Evolutionary conservation across 2,113 vertebrate species (phyloP), one percentile per base, ranked within the genome.

Genomic region (Entelurus aequoreus): DNA sequence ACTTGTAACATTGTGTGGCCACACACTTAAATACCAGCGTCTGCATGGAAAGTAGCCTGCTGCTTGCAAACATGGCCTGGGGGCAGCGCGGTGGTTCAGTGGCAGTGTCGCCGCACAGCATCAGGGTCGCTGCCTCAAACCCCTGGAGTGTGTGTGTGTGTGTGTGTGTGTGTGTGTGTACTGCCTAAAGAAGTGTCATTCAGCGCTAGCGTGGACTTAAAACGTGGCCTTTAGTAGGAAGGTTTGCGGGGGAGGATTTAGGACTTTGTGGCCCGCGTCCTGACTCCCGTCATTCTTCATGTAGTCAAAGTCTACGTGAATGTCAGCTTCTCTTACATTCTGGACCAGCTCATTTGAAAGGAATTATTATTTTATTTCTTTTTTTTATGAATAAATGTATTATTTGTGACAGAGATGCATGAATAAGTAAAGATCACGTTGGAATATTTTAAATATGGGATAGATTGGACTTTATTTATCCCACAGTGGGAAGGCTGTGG

Each of bases 11-110:
- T 28, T 54, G 60, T 1, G 12, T 16, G 54, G 61, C 66, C 66
- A 75, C n/a, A 75, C 14, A 6, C 37, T 47, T 49, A 60, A 71
- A 66, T 46, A 68, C 15, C 44, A 61, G 8, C 36, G 44, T 62
- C 54, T 57, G 54, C 53, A 58, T 63, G 54, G 19, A 63, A 78
- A 67, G 61, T 37, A 44, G 54, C 5, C 11, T 11, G 10, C 10
- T 12, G 42, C 10, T 46, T 46, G 42, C 42, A 46, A 46, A 46
- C 12, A 13, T 68, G 62, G 53, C 67, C 74, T 19, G 40, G 44
- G 74, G 76, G 59, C 57, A 54, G 38, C 14, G 38, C 64, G 51
- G 62, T 66, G 60, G 69, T 28, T 70, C 42, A 53, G 62, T 49
- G 51, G 53, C 44, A 6, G 48, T 53, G 60, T 76, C 50, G 62